Evolutionary conservation across 2,113 vertebrate genomes (phyloP).

Genomic region (Penelope pileata): DNA sequence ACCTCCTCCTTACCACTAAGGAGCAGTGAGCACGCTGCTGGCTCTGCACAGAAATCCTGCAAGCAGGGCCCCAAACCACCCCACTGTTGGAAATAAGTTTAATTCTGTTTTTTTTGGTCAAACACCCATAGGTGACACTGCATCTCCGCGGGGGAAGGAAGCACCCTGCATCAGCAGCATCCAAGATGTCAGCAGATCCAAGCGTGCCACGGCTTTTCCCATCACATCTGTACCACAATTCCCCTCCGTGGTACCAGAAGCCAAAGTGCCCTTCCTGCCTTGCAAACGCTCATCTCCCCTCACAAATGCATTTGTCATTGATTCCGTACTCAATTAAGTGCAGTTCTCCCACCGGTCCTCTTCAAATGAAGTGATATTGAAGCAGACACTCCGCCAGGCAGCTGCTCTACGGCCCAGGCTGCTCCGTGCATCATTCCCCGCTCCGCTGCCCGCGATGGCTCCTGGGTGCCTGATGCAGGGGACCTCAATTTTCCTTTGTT

Average conservation of each 20-base stretch:
- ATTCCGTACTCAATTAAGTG: background rate
- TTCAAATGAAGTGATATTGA: background rate
- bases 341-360: background rate
- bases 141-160: background rate
- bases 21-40: background rate
- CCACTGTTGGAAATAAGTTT: background rate
- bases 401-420: background rate
- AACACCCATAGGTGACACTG: fast-evolving
- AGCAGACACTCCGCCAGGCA: background rate
- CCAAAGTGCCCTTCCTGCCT: background rate
- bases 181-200: no score
- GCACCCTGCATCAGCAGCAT: background rate
- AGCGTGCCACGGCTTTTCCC: background rate
- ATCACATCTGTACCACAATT: background rate
- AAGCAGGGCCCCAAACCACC: background rate
- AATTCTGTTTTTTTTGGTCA: background rate
- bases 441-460: background rate
- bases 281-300: background rate
- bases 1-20: background rate
- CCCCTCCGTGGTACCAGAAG: background rate
- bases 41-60: background rate
- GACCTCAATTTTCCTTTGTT: background rate
- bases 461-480: background rate
- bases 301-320: background rate
- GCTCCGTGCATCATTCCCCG: background rate